A percentile compares a stretch with the other conserved stretches of the same genome.
Evolutionary conservation across 30 jellyfish, hydroid and myxozoan species (phyloP).

Genomic region (Hydractinia symbiolongicarpus): DNA sequence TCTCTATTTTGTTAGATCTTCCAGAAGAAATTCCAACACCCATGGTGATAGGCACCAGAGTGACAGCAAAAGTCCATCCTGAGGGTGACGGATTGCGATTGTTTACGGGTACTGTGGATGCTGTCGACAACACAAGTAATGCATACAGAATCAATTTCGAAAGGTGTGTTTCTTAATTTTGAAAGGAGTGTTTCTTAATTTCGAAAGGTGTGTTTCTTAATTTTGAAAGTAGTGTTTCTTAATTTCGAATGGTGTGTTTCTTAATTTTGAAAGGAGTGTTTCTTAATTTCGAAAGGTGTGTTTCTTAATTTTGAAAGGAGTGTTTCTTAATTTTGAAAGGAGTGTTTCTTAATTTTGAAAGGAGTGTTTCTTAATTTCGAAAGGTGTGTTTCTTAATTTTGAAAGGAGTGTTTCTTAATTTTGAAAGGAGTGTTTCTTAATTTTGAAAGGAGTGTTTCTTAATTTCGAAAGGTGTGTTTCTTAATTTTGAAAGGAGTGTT

Average conservation of each 20-base stretch:
- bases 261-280: too few species aligned
- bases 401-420: too few species aligned
- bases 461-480: constrained; percentile 67
- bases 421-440: constrained; percentile 69
- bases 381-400: constrained; percentile 47
- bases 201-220: constrained; percentile 66
- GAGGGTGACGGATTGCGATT: constrained; percentile 55
- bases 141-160: constrained; percentile 83
- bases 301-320: too few species aligned
- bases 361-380: constrained; percentile 67
- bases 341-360: constrained; percentile 62
- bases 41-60: constrained; percentile 95
- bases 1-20: constrained; percentile 33
- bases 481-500: too few species aligned
- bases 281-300: constrained; percentile 75
- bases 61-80: constrained; percentile 63
- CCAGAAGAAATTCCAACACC: constrained; percentile 98
- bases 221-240: too few species aligned
- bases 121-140: constrained; percentile 70
- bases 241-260: constrained; percentile 66
- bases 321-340: constrained; percentile 86
- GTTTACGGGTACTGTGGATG: constrained; percentile 90
- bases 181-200: constrained; percentile 64
- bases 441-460: constrained; percentile 64
- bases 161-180: constrained; percentile 51